Conservation (phyloP, 2,888 invertebrate genomes). For the Lagria hirta region DNA sequence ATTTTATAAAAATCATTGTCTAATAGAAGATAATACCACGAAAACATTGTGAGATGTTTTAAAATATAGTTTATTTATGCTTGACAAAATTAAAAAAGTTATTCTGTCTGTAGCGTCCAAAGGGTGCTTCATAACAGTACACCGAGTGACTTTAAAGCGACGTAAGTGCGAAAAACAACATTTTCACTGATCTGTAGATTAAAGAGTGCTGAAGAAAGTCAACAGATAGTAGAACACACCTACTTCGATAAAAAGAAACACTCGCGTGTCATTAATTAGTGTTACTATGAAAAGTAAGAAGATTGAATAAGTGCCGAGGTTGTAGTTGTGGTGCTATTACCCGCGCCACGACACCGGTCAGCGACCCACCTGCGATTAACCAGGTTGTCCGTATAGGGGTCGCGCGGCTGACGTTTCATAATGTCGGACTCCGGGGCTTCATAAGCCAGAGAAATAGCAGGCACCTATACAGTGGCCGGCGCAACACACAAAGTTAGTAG, state of each 20-base stretch:
- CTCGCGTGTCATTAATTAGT: constrained; percentile 18
- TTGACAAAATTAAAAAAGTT: no score
- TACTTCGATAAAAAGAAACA: constrained; percentile 10
- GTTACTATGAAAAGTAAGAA: no score
- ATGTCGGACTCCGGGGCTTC: constrained; percentile 99
- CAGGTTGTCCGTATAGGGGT: constrained; percentile 97
- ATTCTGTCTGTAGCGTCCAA: no score
- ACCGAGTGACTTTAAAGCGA: neutral
- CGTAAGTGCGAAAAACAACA: neutral
- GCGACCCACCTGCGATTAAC: constrained; percentile 93
- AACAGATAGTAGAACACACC: constrained; percentile 9
- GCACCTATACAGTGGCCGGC: constrained; percentile 86
- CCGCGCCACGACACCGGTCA: constrained; percentile 48
- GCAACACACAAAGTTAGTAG: constrained; percentile 50
- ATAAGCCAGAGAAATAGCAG: constrained; percentile 98
- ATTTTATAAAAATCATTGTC: no score
- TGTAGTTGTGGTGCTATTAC: constrained; percentile 51
- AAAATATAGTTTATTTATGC: no score
- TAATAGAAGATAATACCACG: no score
- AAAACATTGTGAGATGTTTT: no score
- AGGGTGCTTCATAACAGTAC: neutral
- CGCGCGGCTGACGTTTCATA: constrained; percentile 98
- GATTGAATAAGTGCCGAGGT: constrained; percentile 53
- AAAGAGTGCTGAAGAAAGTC: constrained; percentile 9
- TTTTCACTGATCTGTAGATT: no score